These are phyloP conservation scores for Conistra vaccinii DNA, from an alignment of 2,888 invertebrate genomes.

Conservation along the genomic window DNA sequence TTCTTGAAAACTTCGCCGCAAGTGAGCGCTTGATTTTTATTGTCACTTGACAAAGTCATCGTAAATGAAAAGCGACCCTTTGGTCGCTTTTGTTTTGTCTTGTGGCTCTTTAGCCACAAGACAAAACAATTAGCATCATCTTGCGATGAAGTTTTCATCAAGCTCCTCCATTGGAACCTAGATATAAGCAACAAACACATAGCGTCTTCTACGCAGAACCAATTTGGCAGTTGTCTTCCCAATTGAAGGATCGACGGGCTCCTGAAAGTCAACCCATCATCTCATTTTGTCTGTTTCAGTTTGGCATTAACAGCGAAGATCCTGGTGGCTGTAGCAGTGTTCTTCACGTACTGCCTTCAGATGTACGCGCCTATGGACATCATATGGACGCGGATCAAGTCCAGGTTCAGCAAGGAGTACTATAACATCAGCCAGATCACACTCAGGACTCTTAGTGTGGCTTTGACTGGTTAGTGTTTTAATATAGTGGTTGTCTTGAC, in stretches of 20 bases:
- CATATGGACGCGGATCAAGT: conserved; percentile 93
- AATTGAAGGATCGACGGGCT: not conserved
- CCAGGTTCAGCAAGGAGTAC: conserved; percentile 79
- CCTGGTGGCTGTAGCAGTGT: conserved; percentile 96
- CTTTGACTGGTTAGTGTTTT: conserved; percentile 79
- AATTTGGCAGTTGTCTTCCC: not conserved
- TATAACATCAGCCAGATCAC: conserved; percentile 88
- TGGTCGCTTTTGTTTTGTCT: too few species aligned
- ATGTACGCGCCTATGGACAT: conserved; percentile 98
- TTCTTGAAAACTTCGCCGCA: not conserved
- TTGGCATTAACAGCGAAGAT: conserved; percentile 94
- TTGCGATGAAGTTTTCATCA: not conserved
- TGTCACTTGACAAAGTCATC: not conserved
- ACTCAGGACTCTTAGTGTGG: conserved; percentile 86
- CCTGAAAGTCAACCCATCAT: not conserved
- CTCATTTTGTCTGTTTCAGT: conserved; percentile 79
- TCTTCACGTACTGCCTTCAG: conserved; percentile 98
- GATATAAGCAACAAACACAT: not conserved
- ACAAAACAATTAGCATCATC: not conserved
- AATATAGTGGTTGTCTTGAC: not conserved
- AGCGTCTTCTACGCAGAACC: not conserved
- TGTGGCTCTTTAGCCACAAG: too few species aligned
- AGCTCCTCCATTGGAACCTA: not conserved
- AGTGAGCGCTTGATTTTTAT: too few species aligned
- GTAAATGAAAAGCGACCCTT: not conserved